Conservation (phyloP, 2,113 vertebrate species). For the Sula dactylatra region DNA sequence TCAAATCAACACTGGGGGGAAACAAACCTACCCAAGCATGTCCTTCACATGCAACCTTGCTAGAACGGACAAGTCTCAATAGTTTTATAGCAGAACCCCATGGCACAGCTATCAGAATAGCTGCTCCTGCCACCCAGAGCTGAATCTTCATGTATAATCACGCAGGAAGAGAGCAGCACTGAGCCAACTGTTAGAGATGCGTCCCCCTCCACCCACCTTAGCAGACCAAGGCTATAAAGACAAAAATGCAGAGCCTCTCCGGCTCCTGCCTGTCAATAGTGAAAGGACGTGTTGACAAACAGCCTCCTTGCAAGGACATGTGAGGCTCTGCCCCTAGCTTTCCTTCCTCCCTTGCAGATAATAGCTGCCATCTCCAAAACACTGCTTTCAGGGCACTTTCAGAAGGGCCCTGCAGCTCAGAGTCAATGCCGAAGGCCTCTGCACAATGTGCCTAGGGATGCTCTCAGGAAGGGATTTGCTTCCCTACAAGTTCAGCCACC, state of each 20-base stretch:
- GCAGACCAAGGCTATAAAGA: slow-evolving; percentile 49
- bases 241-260: neutral
- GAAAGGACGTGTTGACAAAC: slow-evolving; percentile 34
- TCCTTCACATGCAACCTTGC: neutral
- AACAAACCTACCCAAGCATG: neutral
- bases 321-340: slow-evolving; percentile 25
- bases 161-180: slow-evolving; percentile 31
- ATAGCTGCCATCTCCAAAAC: neutral
- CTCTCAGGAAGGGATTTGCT: neutral
- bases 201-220: slow-evolving; percentile 44
- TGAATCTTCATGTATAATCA: neutral
- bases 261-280: neutral
- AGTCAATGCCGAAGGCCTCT: neutral
- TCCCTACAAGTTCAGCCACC: neutral
- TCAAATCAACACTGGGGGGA: neutral
- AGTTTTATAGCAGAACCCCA: neutral
- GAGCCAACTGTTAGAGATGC: slow-evolving; percentile 15
- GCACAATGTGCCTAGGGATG: neutral
- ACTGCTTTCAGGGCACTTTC: neutral
- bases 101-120: neutral
- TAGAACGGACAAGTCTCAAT: fast-evolving
- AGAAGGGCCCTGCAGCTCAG: neutral
- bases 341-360: neutral
- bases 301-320: slow-evolving; percentile 32
- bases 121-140: neutral